Evolutionary conservation across 2,113 vertebrate genomes (phyloP).

Genomic region (Amphiprion ocellaris): DNA sequence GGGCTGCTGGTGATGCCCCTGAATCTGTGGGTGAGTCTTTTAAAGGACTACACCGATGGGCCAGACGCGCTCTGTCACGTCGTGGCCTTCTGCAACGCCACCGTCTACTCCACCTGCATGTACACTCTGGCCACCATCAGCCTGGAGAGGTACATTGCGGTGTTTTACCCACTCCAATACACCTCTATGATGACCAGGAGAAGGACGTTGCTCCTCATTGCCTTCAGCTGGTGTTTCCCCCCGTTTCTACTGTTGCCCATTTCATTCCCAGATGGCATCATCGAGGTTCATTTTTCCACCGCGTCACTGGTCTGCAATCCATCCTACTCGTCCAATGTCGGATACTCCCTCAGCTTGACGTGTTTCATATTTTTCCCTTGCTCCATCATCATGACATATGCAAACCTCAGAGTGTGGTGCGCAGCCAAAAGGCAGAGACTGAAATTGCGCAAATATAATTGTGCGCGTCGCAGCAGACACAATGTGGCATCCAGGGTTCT

Average conservation of each 20-base stretch:
- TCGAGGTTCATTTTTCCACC: slow-evolving; percentile 87
- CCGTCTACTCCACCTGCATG: slow-evolving; percentile 87
- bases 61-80: slow-evolving; percentile 84
- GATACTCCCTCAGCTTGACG: slow-evolving; percentile 83
- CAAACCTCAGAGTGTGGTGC: slow-evolving; percentile 87
- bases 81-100: slow-evolving; percentile 86
- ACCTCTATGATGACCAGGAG: slow-evolving; percentile 81
- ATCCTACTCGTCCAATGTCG: slow-evolving; percentile 85
- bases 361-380: slow-evolving; percentile 88
- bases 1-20: slow-evolving; percentile 88
- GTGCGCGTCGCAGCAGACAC: slow-evolving; percentile 68
- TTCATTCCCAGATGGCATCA: slow-evolving; percentile 82
- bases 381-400: slow-evolving; percentile 85
- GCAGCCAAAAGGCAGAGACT: slow-evolving; percentile 84
- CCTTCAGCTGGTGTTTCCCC: slow-evolving; percentile 87
- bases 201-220: slow-evolving; percentile 81
- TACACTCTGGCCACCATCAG: slow-evolving; percentile 88
- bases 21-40: slow-evolving; percentile 86
- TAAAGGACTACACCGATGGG: slow-evolving; percentile 79
- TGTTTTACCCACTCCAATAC: slow-evolving; percentile 87
- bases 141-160: slow-evolving; percentile 87
- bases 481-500: slow-evolving; percentile 86
- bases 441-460: slow-evolving; percentile 73
- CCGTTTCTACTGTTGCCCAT: slow-evolving; percentile 83
- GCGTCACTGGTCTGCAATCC: slow-evolving; percentile 89